Conservation (phyloP, 2,113 vertebrate species). For the Triplophysa dalaica region DNA sequence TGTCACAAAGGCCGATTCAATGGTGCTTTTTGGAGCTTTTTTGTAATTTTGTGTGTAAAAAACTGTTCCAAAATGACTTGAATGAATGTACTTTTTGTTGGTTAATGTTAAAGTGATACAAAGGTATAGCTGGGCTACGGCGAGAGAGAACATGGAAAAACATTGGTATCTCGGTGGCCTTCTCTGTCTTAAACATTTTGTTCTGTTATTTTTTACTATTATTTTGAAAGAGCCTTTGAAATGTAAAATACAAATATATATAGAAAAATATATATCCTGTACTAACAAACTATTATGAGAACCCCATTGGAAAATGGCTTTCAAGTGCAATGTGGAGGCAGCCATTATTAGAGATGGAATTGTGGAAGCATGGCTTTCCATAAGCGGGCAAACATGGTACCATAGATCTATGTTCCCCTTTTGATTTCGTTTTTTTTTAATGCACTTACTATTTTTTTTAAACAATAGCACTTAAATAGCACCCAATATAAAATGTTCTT, state of each 20-base stretch:
- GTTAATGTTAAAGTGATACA: constrained; percentile 67
- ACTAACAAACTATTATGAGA: constrained; percentile 66
- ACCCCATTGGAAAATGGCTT: constrained; percentile 63
- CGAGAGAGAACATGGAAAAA: constrained; percentile 62
- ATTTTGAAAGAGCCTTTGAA: constrained; percentile 75
- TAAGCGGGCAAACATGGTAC: constrained; percentile 71
- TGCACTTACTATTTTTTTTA: constrained; percentile 75
- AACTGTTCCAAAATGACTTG: constrained; percentile 81
- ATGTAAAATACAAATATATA: constrained; percentile 63
- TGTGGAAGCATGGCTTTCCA: constrained; percentile 59
- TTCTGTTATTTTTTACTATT: constrained; percentile 48
- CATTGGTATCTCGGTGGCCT: constrained; percentile 70
- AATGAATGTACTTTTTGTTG: constrained; percentile 79
- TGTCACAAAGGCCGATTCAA: constrained; percentile 77
- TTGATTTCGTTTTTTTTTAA: constrained; percentile 50
- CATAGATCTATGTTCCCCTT: constrained; percentile 52
- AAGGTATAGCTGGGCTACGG: constrained; percentile 64
- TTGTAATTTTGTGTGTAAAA: constrained; percentile 75
- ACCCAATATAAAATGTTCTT: constrained; percentile 44
- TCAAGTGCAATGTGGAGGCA: constrained; percentile 71
- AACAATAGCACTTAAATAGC: constrained; percentile 80
- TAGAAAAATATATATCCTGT: constrained; percentile 67
- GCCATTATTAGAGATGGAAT: constrained; percentile 64
- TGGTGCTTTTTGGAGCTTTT: constrained; percentile 79
- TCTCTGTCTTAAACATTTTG: constrained; percentile 63